phyloP scores from a whole-genome alignment of 1,140 invertebrate species.

The Lasioglossum albipes region DNA sequence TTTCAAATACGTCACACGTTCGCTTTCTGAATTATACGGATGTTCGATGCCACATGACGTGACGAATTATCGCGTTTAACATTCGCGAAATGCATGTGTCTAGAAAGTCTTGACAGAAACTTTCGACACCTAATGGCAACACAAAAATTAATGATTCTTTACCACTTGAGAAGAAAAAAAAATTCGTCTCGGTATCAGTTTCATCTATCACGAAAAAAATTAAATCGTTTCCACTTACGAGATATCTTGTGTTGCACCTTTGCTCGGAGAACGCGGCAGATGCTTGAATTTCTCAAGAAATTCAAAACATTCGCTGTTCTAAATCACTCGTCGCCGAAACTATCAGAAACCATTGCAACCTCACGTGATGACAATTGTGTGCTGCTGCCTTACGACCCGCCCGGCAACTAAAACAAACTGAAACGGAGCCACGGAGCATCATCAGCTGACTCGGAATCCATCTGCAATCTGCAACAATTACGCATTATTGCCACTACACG shows the following conservation, averaged over 20 bases:
- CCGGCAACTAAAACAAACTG: constrained; percentile 64
- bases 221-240: constrained; percentile 15
- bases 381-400: constrained; percentile 69
- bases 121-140: neutral
- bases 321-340: constrained; percentile 51
- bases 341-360: constrained; percentile 66
- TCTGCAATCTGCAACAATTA: neutral
- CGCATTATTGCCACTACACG: constrained; percentile 8
- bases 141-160: constrained; percentile 1
- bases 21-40: neutral
- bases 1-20: constrained; percentile 8
- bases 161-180: neutral
- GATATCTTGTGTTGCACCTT: neutral
- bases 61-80: neutral
- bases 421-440: constrained; percentile 23
- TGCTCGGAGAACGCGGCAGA: constrained; percentile 16
- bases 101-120: neutral
- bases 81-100: neutral
- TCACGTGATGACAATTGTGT: constrained; percentile 67
- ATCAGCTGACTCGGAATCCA: constrained; percentile 65
- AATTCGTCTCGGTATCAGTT: neutral
- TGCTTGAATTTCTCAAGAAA: constrained; percentile 47
- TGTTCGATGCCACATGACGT: neutral
- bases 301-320: constrained; percentile 56
- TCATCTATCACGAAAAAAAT: neutral